A percentile compares a stretch with the other conserved stretches of the same genome.
Evolutionary conservation across 2,888 invertebrate genomes (phyloP).

Genomic region (Drosophila differens): DNA sequence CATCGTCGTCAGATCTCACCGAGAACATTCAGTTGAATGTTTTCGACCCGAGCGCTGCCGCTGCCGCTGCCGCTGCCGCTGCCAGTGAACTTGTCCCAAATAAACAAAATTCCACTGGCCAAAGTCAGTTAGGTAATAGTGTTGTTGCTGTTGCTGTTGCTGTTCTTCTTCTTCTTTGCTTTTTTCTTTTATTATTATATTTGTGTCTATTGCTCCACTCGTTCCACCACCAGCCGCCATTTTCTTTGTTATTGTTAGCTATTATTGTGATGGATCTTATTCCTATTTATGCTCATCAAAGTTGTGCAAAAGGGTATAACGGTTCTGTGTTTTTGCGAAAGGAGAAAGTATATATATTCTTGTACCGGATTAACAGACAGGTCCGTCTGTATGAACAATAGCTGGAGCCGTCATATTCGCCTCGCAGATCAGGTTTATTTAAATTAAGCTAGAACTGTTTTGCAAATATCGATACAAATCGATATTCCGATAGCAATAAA

Average conservation of each 20-base stretch:
- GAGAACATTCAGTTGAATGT: slow-evolving; percentile 38
- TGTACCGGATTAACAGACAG: neutral
- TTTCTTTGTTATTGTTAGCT: slow-evolving; percentile 50
- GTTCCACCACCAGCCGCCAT: slow-evolving; percentile 33
- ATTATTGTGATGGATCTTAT: slow-evolving; percentile 30
- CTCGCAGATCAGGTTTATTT: neutral
- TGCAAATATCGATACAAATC: neutral
- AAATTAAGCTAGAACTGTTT: neutral
- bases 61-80: slow-evolving; percentile 43
- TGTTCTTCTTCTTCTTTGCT: slow-evolving; percentile 9
- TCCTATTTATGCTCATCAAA: slow-evolving; percentile 1
- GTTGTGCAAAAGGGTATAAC: neutral
- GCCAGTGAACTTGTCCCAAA: slow-evolving; percentile 82
- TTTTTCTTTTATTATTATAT: slow-evolving; percentile 24
- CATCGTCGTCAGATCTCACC: slow-evolving; percentile 29
- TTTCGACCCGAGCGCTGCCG: slow-evolving; percentile 38
- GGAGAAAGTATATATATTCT: neutral
- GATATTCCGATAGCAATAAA: neutral
- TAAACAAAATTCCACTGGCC: slow-evolving; percentile 79
- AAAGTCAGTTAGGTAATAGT: slow-evolving; percentile 61
- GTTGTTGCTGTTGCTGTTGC: slow-evolving; percentile 20
- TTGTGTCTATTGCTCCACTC: slow-evolving; percentile 15
- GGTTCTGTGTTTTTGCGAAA: neutral
- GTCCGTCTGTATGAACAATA: neutral
- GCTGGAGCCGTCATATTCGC: neutral